Conservation (phyloP, 2,797 vertebrate genomes). For the Cuniculus paca region DNA sequence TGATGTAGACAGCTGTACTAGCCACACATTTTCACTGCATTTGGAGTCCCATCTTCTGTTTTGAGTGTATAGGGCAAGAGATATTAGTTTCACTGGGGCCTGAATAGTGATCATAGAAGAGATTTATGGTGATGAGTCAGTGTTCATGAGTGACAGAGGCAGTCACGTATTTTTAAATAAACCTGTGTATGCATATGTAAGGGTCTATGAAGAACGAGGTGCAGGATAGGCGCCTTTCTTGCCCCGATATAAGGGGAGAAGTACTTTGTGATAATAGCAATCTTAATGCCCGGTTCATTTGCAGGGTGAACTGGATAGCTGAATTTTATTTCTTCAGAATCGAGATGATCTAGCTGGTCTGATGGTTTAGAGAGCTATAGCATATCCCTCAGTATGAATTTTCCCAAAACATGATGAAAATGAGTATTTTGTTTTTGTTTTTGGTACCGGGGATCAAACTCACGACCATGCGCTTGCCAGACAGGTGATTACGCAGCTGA, state of each 20-base stretch:
- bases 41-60: constrained; percentile 23
- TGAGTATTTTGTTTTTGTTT: neutral
- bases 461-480: too few species aligned
- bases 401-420: neutral
- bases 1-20: neutral
- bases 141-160: neutral
- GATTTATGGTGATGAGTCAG: neutral
- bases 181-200: neutral
- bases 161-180: neutral
- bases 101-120: neutral
- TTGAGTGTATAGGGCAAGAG: neutral
- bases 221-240: neutral
- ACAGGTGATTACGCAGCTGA: too few species aligned
- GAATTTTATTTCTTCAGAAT: constrained; percentile 39
- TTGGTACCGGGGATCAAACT: too few species aligned
- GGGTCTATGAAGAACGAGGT: neutral
- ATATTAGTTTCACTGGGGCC: neutral
- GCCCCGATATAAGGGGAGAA: neutral
- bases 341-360: neutral
- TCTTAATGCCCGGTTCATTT: neutral
- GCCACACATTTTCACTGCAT: neutral
- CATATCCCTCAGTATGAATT: constrained; percentile 25
- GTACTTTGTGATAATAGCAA: constrained; percentile 12
- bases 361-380: neutral
- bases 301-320: neutral